Conservation (phyloP, 2,888 invertebrate species). For the Magallana nippona region DNA sequence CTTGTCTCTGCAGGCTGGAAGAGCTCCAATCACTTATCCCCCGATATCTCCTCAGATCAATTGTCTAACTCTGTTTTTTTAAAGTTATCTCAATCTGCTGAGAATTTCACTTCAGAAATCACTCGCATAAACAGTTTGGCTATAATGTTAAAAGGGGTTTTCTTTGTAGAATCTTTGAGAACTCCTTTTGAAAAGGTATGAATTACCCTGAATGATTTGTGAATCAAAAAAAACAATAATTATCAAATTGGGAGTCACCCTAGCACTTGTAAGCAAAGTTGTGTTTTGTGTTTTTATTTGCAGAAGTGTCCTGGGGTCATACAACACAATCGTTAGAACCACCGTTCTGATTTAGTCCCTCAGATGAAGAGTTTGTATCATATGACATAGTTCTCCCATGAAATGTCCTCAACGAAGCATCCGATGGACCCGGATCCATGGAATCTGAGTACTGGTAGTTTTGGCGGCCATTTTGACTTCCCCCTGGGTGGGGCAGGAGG, state of each 20-base stretch:
- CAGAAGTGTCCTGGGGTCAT: conserved; percentile 3
- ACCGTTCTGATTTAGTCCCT: not conserved
- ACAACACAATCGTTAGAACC: conserved; percentile 12
- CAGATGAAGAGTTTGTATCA: conserved; percentile 13
- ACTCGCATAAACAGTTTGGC: not conserved
- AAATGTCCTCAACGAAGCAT: not conserved
- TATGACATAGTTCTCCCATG: conserved; percentile 32
- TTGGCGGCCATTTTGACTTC: conserved; percentile 1
- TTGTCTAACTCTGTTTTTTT: not conserved
- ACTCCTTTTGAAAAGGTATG: not conserved
- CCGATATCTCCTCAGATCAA: conserved; percentile 21
- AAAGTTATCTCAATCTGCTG: not conserved
- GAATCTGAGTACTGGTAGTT: conserved; percentile 22
- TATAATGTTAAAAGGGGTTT: not conserved
- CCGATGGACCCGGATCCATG: not conserved
- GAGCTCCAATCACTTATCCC: conserved; percentile 16
- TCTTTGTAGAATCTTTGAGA: conserved; percentile 23
- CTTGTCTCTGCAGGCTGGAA: not conserved
- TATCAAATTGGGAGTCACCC: not conserved
- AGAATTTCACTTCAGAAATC: not conserved
- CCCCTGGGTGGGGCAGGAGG: conserved; percentile 15
- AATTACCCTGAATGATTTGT: conserved; percentile 10
- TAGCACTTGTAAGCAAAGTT: conserved; percentile 3
- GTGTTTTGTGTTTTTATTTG: not conserved
- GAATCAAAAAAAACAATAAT: not conserved